These are phyloP conservation scores for Girardinus metallicus DNA, from an alignment of 2,797 vertebrate species.

Conservation along the genomic window DNA sequence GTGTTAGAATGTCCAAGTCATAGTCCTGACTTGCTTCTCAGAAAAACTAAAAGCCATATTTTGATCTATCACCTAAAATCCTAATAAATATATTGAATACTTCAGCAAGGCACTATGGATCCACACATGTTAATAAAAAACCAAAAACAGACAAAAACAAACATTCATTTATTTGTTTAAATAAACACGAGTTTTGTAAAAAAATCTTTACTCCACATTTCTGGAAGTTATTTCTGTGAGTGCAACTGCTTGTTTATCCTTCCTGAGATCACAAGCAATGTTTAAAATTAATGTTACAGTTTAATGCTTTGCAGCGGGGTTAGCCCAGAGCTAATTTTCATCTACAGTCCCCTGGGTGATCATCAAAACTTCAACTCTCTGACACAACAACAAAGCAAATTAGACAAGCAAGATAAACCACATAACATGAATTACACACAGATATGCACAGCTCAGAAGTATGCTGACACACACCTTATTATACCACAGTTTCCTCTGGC, in stretches of 20 bases:
- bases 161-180: neutral
- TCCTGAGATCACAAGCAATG: neutral
- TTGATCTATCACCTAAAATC: too few relatives aligned
- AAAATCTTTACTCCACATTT: neutral
- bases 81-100: neutral
- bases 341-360: neutral
- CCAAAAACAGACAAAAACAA: too few relatives aligned
- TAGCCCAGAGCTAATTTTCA: neutral
- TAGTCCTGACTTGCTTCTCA: too few relatives aligned
- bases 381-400: conserved; percentile 3
- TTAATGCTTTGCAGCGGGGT: conserved; percentile 2
- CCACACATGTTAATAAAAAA: neutral
- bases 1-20: too few relatives aligned
- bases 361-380: neutral
- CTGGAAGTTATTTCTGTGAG: neutral
- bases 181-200: neutral
- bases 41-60: too few relatives aligned
- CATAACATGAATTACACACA: neutral
- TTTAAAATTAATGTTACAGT: neutral
- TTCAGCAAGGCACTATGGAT: neutral
- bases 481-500: conserved; percentile 17
- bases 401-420: conserved; percentile 6
- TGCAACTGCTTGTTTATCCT: neutral
- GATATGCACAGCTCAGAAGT: neutral
- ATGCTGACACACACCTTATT: neutral